Evolutionary conservation across 2,797 vertebrate genomes (phyloP).

Genomic region (Siniperca scherzeri): DNA sequence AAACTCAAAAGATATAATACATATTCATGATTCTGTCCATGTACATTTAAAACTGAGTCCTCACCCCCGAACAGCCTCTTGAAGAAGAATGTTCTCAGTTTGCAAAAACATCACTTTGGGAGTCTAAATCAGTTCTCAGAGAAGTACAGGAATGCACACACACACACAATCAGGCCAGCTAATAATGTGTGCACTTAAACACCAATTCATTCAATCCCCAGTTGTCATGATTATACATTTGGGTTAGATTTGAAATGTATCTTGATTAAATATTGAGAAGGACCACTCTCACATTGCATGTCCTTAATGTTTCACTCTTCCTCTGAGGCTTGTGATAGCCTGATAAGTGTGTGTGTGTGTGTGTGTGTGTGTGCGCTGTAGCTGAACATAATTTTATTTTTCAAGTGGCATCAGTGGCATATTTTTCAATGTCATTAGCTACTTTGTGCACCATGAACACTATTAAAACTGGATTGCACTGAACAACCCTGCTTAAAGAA

Average conservation of each 20-base stretch:
- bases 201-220: constrained; percentile 76
- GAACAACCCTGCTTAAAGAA: constrained; percentile 31
- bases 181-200: constrained; percentile 75
- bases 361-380: constrained; percentile 25
- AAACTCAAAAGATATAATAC: constrained; percentile 21
- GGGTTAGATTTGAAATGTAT: constrained; percentile 82
- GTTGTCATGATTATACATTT: constrained; percentile 81
- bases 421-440: constrained; percentile 51
- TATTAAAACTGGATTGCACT: constrained; percentile 38
- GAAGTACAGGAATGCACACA: constrained; percentile 28
- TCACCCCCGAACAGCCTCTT: constrained; percentile 38
- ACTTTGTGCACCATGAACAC: constrained; percentile 45
- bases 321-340: constrained; percentile 74
- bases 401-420: constrained; percentile 52
- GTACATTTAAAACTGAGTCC: constrained; percentile 28
- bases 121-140: constrained; percentile 51
- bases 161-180: constrained; percentile 53
- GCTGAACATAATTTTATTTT: constrained; percentile 59
- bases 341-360: constrained; percentile 41
- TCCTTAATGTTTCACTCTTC: constrained; percentile 82
- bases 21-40: constrained; percentile 18
- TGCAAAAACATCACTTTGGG: constrained; percentile 62
- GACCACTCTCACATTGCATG: constrained; percentile 76
- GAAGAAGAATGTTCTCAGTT: constrained; percentile 45
- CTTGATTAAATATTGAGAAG: constrained; percentile 84